A percentile compares a stretch with the other conserved stretches of the same genome.
Conservation (phyloP, 92 coral and sea anemone species). For the Parazoanthus atlanticus region DNA sequence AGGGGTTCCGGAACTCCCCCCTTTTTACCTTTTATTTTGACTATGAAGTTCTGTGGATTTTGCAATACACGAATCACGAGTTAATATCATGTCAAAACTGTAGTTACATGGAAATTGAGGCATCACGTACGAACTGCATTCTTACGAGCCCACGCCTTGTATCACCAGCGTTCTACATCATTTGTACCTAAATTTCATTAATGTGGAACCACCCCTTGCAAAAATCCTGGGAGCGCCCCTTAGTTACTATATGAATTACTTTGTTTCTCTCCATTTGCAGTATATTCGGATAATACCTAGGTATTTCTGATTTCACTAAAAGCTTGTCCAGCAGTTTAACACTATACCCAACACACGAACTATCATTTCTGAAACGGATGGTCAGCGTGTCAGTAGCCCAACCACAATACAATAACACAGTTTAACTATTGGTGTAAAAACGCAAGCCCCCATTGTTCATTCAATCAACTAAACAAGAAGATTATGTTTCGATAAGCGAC, state of each 20-base stretch:
- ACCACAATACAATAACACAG: conserved; percentile 6
- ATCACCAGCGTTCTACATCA: too few relatives aligned
- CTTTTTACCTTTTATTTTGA: too few relatives aligned
- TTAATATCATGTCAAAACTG: too few relatives aligned
- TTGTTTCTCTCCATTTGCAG: background rate
- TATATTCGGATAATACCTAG: background rate
- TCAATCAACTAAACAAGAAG: conserved; percentile 31
- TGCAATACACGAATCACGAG: too few relatives aligned
- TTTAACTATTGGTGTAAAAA: conserved; percentile 28
- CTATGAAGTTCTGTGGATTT: too few relatives aligned
- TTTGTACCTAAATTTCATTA: too few relatives aligned
- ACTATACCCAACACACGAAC: background rate
- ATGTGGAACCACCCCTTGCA: too few relatives aligned
- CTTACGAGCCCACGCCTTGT: too few relatives aligned
- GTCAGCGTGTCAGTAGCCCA: background rate
- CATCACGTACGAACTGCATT: too few relatives aligned
- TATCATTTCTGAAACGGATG: background rate
- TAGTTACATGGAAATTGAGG: too few relatives aligned
- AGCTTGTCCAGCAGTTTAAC: background rate
- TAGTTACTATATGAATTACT: background rate
- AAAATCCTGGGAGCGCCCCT: too few relatives aligned
- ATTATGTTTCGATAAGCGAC: conserved; percentile 24
- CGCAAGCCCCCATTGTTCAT: conserved; percentile 17
- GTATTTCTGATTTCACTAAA: background rate
- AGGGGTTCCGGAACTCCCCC: too few relatives aligned